Conservation (phyloP, 2,888 invertebrate genomes). For the Pyrrhosoma nymphula region DNA sequence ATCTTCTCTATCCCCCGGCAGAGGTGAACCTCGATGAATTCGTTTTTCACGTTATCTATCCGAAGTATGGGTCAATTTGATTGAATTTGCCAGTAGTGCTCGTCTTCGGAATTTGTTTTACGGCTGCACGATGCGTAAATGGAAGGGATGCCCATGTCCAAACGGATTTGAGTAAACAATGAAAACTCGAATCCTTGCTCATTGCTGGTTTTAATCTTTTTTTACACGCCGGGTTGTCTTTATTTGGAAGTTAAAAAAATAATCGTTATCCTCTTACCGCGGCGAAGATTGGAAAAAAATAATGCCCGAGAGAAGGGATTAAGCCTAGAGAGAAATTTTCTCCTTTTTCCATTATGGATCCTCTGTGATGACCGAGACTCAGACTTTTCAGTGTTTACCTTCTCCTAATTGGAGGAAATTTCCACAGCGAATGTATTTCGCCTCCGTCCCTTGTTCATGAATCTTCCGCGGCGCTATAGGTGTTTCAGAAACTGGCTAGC, state of each 20-base stretch:
- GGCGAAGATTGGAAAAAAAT: background rate
- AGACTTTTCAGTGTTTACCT: background rate
- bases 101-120: background rate
- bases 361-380: background rate
- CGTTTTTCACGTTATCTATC: background rate
- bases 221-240: background rate
- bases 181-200: background rate
- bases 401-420: conserved; percentile 25
- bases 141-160: background rate
- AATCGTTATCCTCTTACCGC: conserved; percentile 19
- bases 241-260: background rate
- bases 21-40: background rate
- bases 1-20: background rate
- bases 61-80: no score
- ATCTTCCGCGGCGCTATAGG: background rate
- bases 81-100: background rate
- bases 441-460: background rate
- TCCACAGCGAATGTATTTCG: background rate
- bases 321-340: background rate
- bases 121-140: background rate
- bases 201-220: background rate
- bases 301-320: background rate
- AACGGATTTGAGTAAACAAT: background rate
- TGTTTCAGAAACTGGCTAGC: background rate
- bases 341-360: background rate